Base-by-base conservation (phyloP, 2,113 vertebrate species). In the Panurus biarmicus region DNA sequence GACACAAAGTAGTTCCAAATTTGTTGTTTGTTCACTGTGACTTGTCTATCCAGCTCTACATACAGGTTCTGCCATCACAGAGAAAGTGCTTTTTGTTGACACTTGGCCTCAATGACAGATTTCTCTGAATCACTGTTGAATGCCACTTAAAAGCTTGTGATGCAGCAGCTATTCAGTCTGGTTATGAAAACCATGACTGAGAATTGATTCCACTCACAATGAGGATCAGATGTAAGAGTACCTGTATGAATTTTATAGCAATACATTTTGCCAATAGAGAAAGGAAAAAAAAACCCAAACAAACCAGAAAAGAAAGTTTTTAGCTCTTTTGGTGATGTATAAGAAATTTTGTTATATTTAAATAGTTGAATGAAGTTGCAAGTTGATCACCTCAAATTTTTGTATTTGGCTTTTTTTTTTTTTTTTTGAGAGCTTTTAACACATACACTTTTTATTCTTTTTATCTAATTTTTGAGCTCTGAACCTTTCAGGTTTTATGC, bases 151-250 rank as follows among this genome's bases (percentile, higher is more conserved):
- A 65, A 81, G 70, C 40, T 75, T 42, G 62, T 3, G 7, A 67
- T 65, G 48, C 57, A 89, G 80, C 57, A 89, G 84, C 57, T 94
- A 40, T 89, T 95, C 77, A 81, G 64, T 29, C 14, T 56, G 22
- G 61, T 89, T 89, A 65, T 74, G 57, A 93, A 92, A 95, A 94
- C 69, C 50, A 65, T 69, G 65, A 40, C 74, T 65, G 81, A 79
- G 66, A 85, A 60, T 33, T 85, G 66, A 76, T 96, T 91, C 82
- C 64, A 64, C 45, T 58, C 71, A 20, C 82, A 95, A 93, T 90
- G 60, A 94, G 77, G 48, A 88, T 86, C 85, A 94, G 60, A 93
- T 91, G 82, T 77, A 84, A 65, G 26, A 93, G 14, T 44, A 82
- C 67, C 82, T 48, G 6, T 85, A 11, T 42, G n/a, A 65, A 31